Evolutionary conservation across 2,113 vertebrate genomes (phyloP), one percentile per base, ranked within the genome.

Genomic region (Polypterus bichir): DNA sequence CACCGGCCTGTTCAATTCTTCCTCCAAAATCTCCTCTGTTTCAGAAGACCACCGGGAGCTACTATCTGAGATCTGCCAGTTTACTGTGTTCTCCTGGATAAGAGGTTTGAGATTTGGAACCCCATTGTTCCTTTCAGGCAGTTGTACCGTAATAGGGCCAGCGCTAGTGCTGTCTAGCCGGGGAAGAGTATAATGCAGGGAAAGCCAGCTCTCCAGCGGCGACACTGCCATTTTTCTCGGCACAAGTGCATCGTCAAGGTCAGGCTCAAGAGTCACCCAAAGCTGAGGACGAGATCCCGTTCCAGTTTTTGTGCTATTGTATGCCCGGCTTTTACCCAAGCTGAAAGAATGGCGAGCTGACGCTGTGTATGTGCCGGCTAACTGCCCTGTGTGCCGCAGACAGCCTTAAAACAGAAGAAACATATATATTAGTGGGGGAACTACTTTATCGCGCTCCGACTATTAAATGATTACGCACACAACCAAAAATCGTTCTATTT

Each of bases 201-300:
- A 88, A 53, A 98, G 85, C 89, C 93, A 94, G 80, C 89, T 94
- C 75, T 98, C 96, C 66, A 97, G 64, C 1, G 94, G 96, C 48
- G 86, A 91, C 66, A 96, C 74, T n/a, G 91, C 89, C 69, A 97
- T 75, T 72, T 88, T 97, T 51, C 93, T 85, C 3, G 96, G 96
- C 3, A 97, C 71, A 3, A 97, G 80, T 48, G 87, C 66, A 56
- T 97, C 92, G 3, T 97, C 93, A 60, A 97, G 79, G 7, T 93
- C 90, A 0, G 83, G 79, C 48, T 88, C 88, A 6, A 89, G 67
- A 0, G 66, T 69, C 5, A 73, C 69, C 82, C 85, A 86, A 47
- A 55, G 82, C 57, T 78, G 75, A 4, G 86, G 72, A 0, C 81
- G 82, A 2, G 74, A 63, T 7, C 69, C 78, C 6, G 76, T 80